Base-by-base conservation (phyloP, 2,888 invertebrate species). In the Spilarctia lutea region DNA sequence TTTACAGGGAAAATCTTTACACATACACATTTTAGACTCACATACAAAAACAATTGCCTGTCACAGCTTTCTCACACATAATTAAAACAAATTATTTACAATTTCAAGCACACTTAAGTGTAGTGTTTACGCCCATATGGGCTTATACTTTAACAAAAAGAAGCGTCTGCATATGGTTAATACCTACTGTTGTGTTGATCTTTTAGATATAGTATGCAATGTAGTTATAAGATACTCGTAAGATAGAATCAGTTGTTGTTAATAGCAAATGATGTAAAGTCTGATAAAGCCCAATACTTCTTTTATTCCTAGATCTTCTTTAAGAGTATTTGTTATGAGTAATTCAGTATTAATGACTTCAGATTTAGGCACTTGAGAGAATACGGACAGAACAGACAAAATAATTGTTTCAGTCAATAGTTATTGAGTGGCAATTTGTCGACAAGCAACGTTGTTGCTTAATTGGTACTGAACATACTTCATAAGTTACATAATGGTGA, bases 371-470 rank as follows among this genome's bases (percentile, higher is more conserved):
- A 67, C 67, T 67, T 48, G 30, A 48, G 45, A 48, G 30, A 48
- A 30, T 48, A 68, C 33, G 13, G 7, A 33, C 33, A 68, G 20
- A 45, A 68, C 24, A 68, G 48, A 68, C 48, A 48, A 20, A 39
- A 24, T 69, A 65, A 73, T 52, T 35, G 48, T 27, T 33, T 73
- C 69, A 68, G 69, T 73, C 52, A 73, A 73, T 73, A 73, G 65
- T 73, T 52, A 69, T 73, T 73, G 39, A 73, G 73, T 69, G 39
- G 48, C 65, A 65, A 69, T 73, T 73, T 65, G 39, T 42, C 39
- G 65, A 52, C 52, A 52, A 65, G 39, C 63, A 65, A 68, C 48
- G 48, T 39, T 73, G 52, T 39, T 39, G 65, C 65, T 69, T 69
- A 73, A 73, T 65, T 68, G 48, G 33, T 68, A 68, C 48, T 68